A percentile compares a stretch with the other conserved stretches of the same genome.
phyloP scores from a whole-genome alignment of 2,113 vertebrate species.

The Gopherus flavomarginatus region DNA sequence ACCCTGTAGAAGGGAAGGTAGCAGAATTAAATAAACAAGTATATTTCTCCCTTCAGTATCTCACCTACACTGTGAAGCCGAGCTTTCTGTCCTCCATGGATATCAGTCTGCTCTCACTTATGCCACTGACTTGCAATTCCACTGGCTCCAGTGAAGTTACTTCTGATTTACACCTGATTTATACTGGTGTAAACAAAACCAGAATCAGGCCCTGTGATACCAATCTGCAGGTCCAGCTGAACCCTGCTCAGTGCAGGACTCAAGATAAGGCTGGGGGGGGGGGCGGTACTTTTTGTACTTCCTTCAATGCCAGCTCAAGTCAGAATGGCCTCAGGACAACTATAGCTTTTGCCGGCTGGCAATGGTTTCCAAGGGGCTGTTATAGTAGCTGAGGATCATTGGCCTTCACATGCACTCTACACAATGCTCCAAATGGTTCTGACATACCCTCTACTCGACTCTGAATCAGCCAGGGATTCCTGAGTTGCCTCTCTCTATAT shows the following conservation, averaged over 20 bases:
- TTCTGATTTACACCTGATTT: neutral
- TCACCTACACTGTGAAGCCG: neutral
- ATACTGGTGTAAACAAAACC: no score
- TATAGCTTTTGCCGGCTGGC: neutral
- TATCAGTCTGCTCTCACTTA: accelerated
- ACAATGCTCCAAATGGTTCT: neutral
- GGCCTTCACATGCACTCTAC: accelerated
- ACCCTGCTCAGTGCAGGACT: neutral
- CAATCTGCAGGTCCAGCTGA: neutral
- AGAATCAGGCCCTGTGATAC: neutral
- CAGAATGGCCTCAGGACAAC: neutral
- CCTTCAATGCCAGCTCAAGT: accelerated
- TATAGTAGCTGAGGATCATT: neutral
- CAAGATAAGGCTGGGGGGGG: accelerated
- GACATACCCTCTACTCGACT: accelerated
- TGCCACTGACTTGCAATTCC: neutral
- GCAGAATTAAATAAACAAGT: neutral
- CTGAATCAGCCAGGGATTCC: neutral
- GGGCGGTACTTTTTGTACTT: neutral
- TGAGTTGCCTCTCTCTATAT: neutral
- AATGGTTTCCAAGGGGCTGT: accelerated
- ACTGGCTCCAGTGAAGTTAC: neutral
- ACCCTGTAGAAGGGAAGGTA: neutral
- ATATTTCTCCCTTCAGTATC: neutral
- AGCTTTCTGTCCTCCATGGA: accelerated